A percentile compares a stretch with the other conserved stretches of the same genome.
Conservation (phyloP, 37 sponge, comb jelly and placozoan genomes). For the Theonella swinhoei region DNA sequence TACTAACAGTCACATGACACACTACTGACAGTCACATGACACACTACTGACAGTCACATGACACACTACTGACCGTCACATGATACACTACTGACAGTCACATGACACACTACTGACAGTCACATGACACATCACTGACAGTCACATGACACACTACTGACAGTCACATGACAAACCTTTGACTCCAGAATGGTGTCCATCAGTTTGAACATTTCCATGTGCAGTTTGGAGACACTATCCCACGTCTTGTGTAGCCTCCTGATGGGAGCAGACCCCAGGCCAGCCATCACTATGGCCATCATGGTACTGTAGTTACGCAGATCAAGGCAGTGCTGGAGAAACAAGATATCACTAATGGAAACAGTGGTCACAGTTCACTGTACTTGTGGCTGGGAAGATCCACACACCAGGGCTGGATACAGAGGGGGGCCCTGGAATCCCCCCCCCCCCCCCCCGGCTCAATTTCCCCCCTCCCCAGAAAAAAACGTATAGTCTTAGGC, state of each 20-base stretch:
- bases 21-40: too few relatives aligned
- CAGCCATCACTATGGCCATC: slow-evolving; percentile 88
- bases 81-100: not conserved
- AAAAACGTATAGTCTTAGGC: too few relatives aligned
- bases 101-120: too few relatives aligned
- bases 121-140: not conserved
- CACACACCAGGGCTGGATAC: not conserved
- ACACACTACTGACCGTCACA: not conserved
- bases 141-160: too few relatives aligned
- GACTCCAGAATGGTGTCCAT: slow-evolving; percentile 70
- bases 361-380: too few relatives aligned
- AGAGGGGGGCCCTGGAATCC: not conserved
- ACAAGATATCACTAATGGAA: too few relatives aligned
- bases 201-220: slow-evolving; percentile 59
- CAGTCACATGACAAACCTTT: slow-evolving; percentile 46
- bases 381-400: too few relatives aligned
- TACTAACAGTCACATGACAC: too few relatives aligned
- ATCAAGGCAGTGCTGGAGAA: slow-evolving; percentile 74
- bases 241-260: slow-evolving; percentile 76
- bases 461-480: too few relatives aligned
- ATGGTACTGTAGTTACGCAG: slow-evolving; percentile 81
- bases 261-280: slow-evolving; percentile 76
- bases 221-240: slow-evolving; percentile 46
- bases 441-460: not conserved
- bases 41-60: too few relatives aligned